Evolutionary conservation across 2,113 vertebrate species (phyloP), one percentile per base, ranked within the genome.

Genomic region (Balaeniceps rex): DNA sequence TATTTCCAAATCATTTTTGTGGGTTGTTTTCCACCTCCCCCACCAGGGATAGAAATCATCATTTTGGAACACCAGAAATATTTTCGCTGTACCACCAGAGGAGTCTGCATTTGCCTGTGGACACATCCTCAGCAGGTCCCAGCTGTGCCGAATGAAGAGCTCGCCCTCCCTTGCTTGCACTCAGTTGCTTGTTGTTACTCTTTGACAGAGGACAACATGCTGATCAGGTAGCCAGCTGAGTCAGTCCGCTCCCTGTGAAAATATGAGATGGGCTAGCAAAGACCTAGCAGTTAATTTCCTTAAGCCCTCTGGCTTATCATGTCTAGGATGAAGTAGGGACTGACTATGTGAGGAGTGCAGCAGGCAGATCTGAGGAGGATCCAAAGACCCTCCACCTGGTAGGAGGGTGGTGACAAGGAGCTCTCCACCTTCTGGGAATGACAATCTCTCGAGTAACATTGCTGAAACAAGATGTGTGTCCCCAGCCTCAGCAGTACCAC

Each of bases 101-200:
- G 21, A 68, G 24, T 33, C 52, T 78, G 14, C 16, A 9, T 52
- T 84, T 71, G n/a, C 38, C 55, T 88, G 23, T 38, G 51, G 60
- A 38, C 33, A 19, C 19, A 38, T 22, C 21, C 46, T 68, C 52
- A 44, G 51, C 26, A 60, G 46, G 29, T 66, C 17, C 12, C 7
- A 13, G 23, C 38, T 46, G 55, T 42, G 33, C 16, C 1, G 0
- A 70, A 9, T 2, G 16, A 71, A 71, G 38, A 75, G 14, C 60
- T 93, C 26, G 7, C 42, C 31, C 25, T 52, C 5, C 36, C 7
- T 70, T 70, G 49, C 38, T 63, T 12, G 11, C 40, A 28, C 12
- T 22, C 58, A 2, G 2, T 22, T 46, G 15, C 10, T 58, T 55
- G 40, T 42, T 1, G 0, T 54, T 75, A 2, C 36, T 36, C 54